Percentiles rank a stretch among this genome's conserved stretches.
Evolutionary conservation across 2,113 vertebrate species (phyloP).

Genomic region (Corvus hawaiiensis): DNA sequence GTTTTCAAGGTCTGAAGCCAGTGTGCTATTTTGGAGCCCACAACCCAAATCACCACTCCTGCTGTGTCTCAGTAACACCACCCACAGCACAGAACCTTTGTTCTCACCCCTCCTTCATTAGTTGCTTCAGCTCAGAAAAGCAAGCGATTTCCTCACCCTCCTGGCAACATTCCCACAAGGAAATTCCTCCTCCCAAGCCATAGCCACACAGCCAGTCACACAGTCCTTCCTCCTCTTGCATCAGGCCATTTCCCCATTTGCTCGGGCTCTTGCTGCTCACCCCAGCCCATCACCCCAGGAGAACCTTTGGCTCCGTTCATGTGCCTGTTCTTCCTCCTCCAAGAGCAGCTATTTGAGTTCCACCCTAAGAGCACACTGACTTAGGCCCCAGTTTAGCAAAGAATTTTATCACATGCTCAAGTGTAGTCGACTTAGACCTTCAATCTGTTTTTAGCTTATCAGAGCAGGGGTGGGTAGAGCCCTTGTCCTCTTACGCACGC

Average conservation of each 20-base stretch:
- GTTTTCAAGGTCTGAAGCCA: background rate
- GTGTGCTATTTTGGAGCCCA: background rate
- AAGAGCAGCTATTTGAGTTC: constrained; percentile 6
- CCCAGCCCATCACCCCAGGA: background rate
- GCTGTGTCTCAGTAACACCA: background rate
- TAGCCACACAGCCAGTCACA: background rate
- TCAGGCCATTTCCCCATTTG: background rate
- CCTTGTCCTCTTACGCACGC: fast-evolving
- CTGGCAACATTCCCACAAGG: background rate
- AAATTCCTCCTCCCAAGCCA: constrained; percentile 20
- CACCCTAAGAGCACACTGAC: constrained; percentile 22
- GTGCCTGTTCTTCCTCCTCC: background rate
- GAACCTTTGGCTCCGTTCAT: background rate
- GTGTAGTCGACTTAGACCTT: background rate
- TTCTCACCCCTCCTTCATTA: background rate
- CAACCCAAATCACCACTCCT: background rate
- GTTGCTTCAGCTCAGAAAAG: constrained; percentile 3
- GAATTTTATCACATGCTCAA: constrained; percentile 33
- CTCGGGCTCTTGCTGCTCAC: background rate
- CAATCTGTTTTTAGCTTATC: constrained; percentile 27
- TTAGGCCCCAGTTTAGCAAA: constrained; percentile 32
- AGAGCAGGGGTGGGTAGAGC: background rate
- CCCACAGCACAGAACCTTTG: background rate
- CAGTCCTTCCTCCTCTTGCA: background rate
- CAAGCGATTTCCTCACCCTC: constrained; percentile 3